Conservation (phyloP, 2,888 invertebrate genomes). For the Bombylius discolor region DNA sequence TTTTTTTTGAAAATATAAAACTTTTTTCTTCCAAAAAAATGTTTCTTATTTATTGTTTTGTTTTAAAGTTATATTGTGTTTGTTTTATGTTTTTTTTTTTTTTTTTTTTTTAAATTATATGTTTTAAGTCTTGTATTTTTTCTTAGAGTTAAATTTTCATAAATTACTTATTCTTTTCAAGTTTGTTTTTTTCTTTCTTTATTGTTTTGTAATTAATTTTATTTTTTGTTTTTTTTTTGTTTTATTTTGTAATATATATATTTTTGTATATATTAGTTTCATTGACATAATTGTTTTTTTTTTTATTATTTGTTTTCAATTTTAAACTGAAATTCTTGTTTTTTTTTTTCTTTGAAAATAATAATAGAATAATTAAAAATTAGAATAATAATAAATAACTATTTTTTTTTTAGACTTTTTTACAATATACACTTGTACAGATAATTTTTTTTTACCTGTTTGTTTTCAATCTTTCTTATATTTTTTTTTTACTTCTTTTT, state of each 20-base stretch:
- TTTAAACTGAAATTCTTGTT: not conserved
- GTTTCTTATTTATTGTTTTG: too few species aligned
- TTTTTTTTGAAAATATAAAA: too few species aligned
- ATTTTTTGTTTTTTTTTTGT: not conserved
- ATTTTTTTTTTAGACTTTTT: too few species aligned
- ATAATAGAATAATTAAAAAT: too few species aligned
- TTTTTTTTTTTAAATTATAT: not conserved
- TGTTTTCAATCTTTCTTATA: too few species aligned
- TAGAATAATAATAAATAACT: too few species aligned
- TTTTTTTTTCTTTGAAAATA: not conserved
- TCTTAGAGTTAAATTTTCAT: not conserved
- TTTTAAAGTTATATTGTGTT: too few species aligned
- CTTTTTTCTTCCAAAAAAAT: too few species aligned
- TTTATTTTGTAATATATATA: not conserved
- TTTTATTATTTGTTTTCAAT: not conserved
- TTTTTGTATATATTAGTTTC: not conserved
- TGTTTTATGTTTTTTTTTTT: not conserved
- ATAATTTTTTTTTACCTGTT: too few species aligned
- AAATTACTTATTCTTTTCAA: not conserved
- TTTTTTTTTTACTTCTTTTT: too few species aligned
- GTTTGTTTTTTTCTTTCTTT: too few species aligned
- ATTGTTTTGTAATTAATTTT: not conserved
- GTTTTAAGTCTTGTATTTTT: not conserved
- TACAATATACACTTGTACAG: too few species aligned
- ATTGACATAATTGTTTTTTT: not conserved